phyloP scores from a whole-genome alignment of 2,113 vertebrate species.

The Alouatta palliata region DNA sequence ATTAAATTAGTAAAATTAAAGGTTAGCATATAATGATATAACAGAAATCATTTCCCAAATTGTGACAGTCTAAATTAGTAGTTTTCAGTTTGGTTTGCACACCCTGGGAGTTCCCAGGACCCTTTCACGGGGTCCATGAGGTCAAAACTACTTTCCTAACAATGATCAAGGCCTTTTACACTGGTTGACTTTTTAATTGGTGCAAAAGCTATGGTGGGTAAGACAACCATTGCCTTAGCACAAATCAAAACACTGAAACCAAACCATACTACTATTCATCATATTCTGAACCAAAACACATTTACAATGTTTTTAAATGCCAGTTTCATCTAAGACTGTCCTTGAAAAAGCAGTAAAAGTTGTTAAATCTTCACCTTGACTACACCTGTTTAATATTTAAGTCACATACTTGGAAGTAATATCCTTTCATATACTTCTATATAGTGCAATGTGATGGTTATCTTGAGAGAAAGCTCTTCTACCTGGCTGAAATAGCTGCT shows the following conservation, averaged over 20 bases:
- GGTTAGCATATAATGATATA: background rate
- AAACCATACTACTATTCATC: background rate
- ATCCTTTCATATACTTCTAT: background rate
- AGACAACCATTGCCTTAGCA: background rate
- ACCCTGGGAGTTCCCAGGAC: background rate
- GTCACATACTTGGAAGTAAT: background rate
- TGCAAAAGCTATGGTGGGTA: background rate
- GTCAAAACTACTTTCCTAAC: background rate
- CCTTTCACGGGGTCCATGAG: background rate
- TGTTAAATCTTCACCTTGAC: background rate
- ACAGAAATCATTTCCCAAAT: background rate
- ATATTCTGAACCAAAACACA: background rate
- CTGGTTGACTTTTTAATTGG: background rate
- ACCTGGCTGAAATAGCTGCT: background rate
- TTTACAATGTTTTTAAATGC: background rate
- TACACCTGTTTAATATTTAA: background rate
- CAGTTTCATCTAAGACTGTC: background rate
- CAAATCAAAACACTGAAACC: background rate
- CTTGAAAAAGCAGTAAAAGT: background rate
- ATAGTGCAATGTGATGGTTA: background rate
- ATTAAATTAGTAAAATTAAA: background rate
- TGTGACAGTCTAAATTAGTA: background rate
- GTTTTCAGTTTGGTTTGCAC: background rate
- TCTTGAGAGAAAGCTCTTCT: background rate
- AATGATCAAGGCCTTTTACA: background rate